Evolutionary conservation across 2,888 invertebrate genomes (phyloP), one percentile per base, ranked within the genome.

Genomic region (Cyaniris semiargus): DNA sequence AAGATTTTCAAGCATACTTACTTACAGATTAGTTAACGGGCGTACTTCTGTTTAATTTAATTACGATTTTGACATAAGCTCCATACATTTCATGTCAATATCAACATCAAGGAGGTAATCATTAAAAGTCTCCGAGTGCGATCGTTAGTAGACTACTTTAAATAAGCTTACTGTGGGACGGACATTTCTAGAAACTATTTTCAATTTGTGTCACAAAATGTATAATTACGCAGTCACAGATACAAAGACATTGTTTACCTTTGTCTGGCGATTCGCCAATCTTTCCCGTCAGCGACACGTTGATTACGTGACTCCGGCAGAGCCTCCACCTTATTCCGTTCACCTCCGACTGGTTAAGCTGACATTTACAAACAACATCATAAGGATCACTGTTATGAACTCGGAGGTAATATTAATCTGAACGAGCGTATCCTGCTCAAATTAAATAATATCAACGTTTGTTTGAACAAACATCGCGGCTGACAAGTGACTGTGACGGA

Each of bases 251-350:
- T 53, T 74, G 48, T 53, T 74, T 53, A 74, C 48, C 74, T 74
- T 71, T 34, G 34, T 44, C 72, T 72, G 72, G 72, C 72, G 44
- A n/a, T 38, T 38, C 5, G 38, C 72, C 72, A 72, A 72, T 72
- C 72, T 44, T 72, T 38, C 44, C 44, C 72, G 71, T 23, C 71
- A 71, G 38, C 21, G 71, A 38, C 71, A 71, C 38, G 38, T 44
- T 71, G 71, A 38, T 34, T 38, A 71, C 38, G 38, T 34, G 21
- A 21, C 34, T 38, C 66, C 27, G 27, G 31, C 66, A 66, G 66
- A 66, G 27, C 66, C 66, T 66, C 27, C 66, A 66, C 3, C 23
- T 31, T 27, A 66, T 15, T 66, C 4, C 21, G 21, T n/a, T 21
- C 18, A n/a, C 56, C n/a, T 18, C 8, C n/a, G 21, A 58, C 21